These are phyloP conservation scores for Myotis pilosus DNA, from an alignment of 2,797 vertebrate species.

Conservation along the genomic window DNA sequence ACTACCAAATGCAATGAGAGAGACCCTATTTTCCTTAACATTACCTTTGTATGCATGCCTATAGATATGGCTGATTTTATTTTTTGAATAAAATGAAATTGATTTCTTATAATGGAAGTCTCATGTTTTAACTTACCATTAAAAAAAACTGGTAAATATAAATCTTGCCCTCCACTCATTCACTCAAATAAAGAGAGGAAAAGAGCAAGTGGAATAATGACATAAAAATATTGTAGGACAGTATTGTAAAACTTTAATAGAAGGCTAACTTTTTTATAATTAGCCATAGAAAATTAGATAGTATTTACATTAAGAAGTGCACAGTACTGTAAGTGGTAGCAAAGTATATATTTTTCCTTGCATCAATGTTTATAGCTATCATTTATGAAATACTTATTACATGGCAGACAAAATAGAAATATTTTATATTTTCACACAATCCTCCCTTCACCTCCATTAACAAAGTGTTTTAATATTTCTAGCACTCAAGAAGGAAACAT, in stretches of 20 bases:
- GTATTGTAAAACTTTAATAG: background rate
- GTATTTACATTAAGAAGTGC: background rate
- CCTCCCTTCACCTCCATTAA: background rate
- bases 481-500: background rate
- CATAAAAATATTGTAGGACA: background rate
- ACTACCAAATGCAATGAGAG: background rate
- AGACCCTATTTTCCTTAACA: background rate
- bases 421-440: background rate
- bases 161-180: background rate
- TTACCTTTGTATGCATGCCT: background rate
- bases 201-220: background rate
- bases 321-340: background rate
- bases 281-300: background rate
- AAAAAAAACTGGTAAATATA: background rate
- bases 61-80: background rate
- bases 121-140: background rate
- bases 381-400: background rate
- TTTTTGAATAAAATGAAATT: background rate
- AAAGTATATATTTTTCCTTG: background rate
- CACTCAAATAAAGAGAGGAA: background rate
- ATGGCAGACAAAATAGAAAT: background rate
- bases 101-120: background rate
- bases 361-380: background rate
- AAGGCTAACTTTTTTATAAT: background rate
- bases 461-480: background rate